Evolutionary conservation across 1,140 invertebrate genomes (phyloP), one percentile per base, ranked within the genome.

Genomic region (Anoplolepis gracilipes): DNA sequence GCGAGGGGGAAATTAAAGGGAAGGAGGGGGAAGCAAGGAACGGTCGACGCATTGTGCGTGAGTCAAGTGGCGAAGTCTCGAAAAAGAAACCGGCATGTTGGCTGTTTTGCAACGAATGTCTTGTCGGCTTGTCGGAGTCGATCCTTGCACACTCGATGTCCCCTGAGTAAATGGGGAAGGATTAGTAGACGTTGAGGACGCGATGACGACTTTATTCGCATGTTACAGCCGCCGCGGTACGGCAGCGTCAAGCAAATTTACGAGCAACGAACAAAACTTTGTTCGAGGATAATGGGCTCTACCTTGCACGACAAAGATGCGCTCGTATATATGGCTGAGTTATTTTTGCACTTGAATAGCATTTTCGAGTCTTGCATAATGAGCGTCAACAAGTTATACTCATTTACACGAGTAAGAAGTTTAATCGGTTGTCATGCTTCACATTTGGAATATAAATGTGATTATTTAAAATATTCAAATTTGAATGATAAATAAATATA

Each of bases 41-140:
- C 70, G 49, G 64, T 25, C 53, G 65, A 65, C 62, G 85, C 84
- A 90, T 92, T 91, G 88, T 92, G 65, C 46, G 11, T 57, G 53
- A 93, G 92, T 93, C 91, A 92, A 92, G 91, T 92, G 89, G 90
- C 87, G 88, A 87, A 90, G 90, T 81, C 73, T 85, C 73, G 53
- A 88, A 73, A 86, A 70, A 86, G 86, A 57, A 87, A 90, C 88
- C 81, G 85, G 76, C 88, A 73, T 57, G 46, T 49, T 57, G 30
- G 75, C n/a, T 79, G 89, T 79, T 70, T 78, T 73, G 67, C 78
- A 81, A 69, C 75, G 76, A 90, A 87, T 72, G 42, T 91, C 86
- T 89, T 86, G 70, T 84, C 88, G 79, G 85, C 69, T 85, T 75
- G 81, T 86, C 72, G 57, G 70, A 69, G 70, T 59, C 30, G 88